phyloP scores from a whole-genome alignment of 1,140 invertebrate genomes.

The Portunus trituberculatus region DNA sequence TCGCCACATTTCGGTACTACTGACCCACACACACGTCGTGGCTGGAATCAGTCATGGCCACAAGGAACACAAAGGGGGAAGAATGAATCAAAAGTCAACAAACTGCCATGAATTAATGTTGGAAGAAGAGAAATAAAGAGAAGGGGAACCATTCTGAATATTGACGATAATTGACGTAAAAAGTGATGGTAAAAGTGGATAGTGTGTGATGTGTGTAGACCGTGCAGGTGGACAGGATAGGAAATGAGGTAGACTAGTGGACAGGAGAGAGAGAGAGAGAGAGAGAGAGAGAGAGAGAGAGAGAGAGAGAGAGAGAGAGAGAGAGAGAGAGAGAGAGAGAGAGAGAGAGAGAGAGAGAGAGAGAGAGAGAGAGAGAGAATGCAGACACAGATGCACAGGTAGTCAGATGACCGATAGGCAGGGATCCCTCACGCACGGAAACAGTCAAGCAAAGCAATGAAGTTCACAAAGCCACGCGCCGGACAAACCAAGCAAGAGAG shows the following conservation, averaged over 20 bases:
- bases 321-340: no score
- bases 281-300: no score
- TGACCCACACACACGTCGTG: neutral
- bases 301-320: no score
- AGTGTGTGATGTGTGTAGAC: conserved; percentile 3
- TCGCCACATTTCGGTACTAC: neutral
- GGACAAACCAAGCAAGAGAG: neutral
- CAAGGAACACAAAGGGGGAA: neutral
- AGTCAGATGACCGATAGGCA: no score
- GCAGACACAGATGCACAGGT: no score
- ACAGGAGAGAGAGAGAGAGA: no score
- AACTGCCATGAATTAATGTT: no score
- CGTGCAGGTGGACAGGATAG: neutral
- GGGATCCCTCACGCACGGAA: neutral
- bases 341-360: no score
- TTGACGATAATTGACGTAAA: neutral
- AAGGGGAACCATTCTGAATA: neutral
- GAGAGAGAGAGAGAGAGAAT: no score
- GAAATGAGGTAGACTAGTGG: neutral
- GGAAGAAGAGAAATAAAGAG: no score
- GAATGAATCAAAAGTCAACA: neutral
- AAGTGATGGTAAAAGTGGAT: neutral
- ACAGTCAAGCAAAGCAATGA: neutral
- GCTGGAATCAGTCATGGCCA: neutral
- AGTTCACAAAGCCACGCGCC: neutral